Evolutionary conservation across 2,888 invertebrate genomes (phyloP).

Genomic region (Odontocolon sp.): DNA sequence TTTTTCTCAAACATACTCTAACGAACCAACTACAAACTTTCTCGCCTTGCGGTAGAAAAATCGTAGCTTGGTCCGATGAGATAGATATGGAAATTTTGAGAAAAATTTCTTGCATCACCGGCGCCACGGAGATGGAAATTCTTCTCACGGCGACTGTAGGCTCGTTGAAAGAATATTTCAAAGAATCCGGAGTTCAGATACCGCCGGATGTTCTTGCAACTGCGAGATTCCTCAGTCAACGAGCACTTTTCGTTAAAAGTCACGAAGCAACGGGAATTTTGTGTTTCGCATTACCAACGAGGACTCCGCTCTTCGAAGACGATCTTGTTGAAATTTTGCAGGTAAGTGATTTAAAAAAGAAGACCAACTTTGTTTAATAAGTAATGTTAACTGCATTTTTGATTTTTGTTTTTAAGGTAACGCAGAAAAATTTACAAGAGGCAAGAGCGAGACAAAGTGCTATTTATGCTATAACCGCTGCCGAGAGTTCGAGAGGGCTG

Average conservation of each 20-base stretch:
- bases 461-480: slow-evolving; percentile 82
- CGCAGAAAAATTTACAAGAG: slow-evolving; percentile 79
- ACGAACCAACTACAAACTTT: slow-evolving; percentile 84
- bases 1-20: slow-evolving; percentile 83
- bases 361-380: too few species aligned
- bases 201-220: slow-evolving; percentile 85
- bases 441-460: slow-evolving; percentile 82
- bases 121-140: slow-evolving; percentile 85
- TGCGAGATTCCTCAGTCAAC: slow-evolving; percentile 84
- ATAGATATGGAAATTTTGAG: slow-evolving; percentile 84
- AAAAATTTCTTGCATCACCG: slow-evolving; percentile 83
- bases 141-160: slow-evolving; percentile 85
- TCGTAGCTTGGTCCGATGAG: slow-evolving; percentile 87
- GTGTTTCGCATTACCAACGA: slow-evolving; percentile 85
- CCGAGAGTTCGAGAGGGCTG: slow-evolving; percentile 83
- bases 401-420: slow-evolving; percentile 72
- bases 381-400: too few species aligned
- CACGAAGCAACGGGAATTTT: slow-evolving; percentile 83
- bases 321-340: slow-evolving; percentile 78
- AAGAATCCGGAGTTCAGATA: slow-evolving; percentile 81
- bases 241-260: slow-evolving; percentile 82
- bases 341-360: too few species aligned
- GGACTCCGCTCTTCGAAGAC: slow-evolving; percentile 76
- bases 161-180: slow-evolving; percentile 85
- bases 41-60: slow-evolving; percentile 87